Evolutionary conservation across 2,797 vertebrate genomes (phyloP).

Genomic region (Girardinus metallicus): DNA sequence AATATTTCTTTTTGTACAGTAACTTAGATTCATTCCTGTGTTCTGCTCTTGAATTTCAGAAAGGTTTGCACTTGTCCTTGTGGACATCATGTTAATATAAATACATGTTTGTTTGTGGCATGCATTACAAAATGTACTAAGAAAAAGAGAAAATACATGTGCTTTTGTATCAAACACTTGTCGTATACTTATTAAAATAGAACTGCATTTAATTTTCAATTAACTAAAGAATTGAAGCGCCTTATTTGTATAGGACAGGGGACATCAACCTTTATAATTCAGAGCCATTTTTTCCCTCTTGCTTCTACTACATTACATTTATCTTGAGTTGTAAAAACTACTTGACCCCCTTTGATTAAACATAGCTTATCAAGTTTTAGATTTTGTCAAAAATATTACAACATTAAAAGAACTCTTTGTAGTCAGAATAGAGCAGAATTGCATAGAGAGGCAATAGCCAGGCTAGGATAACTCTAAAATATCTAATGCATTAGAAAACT

Average conservation of each 20-base stretch:
- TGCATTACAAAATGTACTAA: slow-evolving; percentile 72
- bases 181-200: not conserved
- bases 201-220: not conserved
- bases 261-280: not conserved
- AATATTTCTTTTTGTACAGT: slow-evolving; percentile 58
- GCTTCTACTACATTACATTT: not conserved
- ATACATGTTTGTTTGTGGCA: slow-evolving; percentile 74
- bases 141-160: slow-evolving; percentile 65
- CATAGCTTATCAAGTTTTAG: not conserved
- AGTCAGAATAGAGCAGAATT: too few species aligned
- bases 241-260: not conserved
- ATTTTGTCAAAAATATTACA: not conserved
- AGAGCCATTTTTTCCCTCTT: not conserved
- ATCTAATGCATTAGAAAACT: too few species aligned
- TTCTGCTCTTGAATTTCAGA: slow-evolving; percentile 70
- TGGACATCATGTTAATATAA: slow-evolving; percentile 65
- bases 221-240: not conserved
- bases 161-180: slow-evolving; percentile 68
- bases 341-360: not conserved
- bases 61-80: slow-evolving; percentile 81
- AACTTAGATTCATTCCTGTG: slow-evolving; percentile 59
- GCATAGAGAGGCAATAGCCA: too few species aligned
- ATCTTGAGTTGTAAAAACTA: not conserved
- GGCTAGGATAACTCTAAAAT: too few species aligned
- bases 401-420: not conserved